These are phyloP conservation scores for Amblyraja radiata DNA, from an alignment of 2,797 vertebrate species.

Conservation along the genomic window DNA sequence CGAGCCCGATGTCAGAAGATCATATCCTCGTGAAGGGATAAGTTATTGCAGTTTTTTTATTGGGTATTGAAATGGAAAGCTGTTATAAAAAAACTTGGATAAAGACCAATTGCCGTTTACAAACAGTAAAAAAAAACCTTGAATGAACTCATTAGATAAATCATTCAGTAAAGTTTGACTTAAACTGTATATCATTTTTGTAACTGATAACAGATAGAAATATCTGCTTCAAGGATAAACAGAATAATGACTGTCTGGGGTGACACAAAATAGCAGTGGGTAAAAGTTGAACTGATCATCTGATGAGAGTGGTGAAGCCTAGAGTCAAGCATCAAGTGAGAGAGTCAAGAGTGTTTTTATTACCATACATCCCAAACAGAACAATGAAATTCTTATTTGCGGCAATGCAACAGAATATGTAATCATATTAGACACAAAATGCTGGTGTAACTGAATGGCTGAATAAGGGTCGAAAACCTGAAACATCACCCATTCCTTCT, in stretches of 20 bases:
- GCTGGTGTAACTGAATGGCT: too few species aligned
- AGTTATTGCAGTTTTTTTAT: too few species aligned
- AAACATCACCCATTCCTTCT: too few species aligned
- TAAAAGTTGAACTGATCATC: neutral
- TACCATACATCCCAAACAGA: too few species aligned
- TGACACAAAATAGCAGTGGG: neutral
- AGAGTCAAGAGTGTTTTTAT: too few species aligned
- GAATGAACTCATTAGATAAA: neutral
- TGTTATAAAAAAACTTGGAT: neutral
- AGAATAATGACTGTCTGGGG: neutral
- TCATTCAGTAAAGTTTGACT: neutral
- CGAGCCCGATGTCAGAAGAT: too few species aligned
- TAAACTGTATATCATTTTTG: neutral
- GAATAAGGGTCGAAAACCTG: too few species aligned
- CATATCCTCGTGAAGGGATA: too few species aligned
- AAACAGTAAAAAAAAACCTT: neutral
- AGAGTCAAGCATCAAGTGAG: too few species aligned
- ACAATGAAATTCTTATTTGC: too few species aligned
- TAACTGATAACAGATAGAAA: neutral
- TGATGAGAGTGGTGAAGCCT: neutral
- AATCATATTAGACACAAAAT: too few species aligned
- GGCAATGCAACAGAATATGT: too few species aligned
- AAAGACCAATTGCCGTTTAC: neutral
- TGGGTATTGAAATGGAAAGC: neutral
- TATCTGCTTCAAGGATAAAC: neutral